These are phyloP conservation scores for Himalopsyche tibetana DNA, from an alignment of 2,888 invertebrate genomes.

Conservation along the genomic window DNA sequence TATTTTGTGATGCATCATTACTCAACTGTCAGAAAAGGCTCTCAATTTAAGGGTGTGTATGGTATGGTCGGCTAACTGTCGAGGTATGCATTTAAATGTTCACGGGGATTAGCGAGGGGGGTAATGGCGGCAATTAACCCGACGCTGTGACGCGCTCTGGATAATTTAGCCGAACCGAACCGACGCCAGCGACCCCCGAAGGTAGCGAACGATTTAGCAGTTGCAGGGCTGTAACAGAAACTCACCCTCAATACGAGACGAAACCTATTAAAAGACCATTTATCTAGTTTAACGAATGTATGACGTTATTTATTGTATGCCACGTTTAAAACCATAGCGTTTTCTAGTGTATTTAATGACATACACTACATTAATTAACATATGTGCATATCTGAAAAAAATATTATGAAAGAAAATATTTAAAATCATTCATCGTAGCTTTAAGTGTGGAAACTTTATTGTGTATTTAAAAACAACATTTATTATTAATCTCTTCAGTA, in stretches of 20 bases:
- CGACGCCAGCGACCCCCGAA: not conserved
- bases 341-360: too few relatives aligned
- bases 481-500: too few relatives aligned
- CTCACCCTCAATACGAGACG: not conserved
- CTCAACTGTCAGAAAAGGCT: not conserved
- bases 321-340: too few relatives aligned
- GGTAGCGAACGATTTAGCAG: not conserved
- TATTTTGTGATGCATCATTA: not conserved
- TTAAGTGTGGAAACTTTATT: too few relatives aligned
- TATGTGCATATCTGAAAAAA: too few relatives aligned
- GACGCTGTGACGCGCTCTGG: slow-evolving; percentile 39
- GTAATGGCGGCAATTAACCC: slow-evolving; percentile 53
- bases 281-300: too few relatives aligned
- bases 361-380: too few relatives aligned
- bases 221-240: not conserved
- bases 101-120: slow-evolving; percentile 44
- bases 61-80: slow-evolving; percentile 34
- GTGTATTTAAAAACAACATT: too few relatives aligned
- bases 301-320: too few relatives aligned
- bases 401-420: too few relatives aligned
- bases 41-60: slow-evolving; percentile 20
- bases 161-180: slow-evolving; percentile 46
- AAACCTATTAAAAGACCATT: too few relatives aligned
- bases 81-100: slow-evolving; percentile 43
- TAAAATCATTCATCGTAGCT: too few relatives aligned